These are phyloP conservation scores for Centrocercus urophasianus DNA, from an alignment of 2,113 vertebrate genomes.

Conservation along the genomic window DNA sequence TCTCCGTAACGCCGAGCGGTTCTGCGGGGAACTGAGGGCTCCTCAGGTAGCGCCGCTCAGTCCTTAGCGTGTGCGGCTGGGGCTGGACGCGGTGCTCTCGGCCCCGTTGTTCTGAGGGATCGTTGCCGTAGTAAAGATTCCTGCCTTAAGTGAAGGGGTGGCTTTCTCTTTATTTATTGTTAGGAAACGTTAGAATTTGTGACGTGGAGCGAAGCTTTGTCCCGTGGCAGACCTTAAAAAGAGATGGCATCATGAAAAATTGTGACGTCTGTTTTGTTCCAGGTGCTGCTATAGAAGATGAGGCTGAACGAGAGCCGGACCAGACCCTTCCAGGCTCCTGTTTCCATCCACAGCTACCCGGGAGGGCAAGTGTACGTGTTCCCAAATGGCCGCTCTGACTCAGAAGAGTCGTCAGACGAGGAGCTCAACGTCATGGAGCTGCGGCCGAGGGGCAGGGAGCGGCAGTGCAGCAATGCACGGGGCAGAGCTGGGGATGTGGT, in stretches of 20 bases:
- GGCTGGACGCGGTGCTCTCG: no score
- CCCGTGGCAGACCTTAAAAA: background rate
- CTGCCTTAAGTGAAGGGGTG: no score
- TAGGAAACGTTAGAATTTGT: background rate
- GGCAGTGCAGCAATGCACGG: slow-evolving; percentile 5
- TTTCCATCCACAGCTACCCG: slow-evolving; percentile 80
- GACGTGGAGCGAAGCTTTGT: no score
- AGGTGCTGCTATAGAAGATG: slow-evolving; percentile 77
- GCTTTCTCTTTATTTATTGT: no score
- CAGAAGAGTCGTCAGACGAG: slow-evolving; percentile 82
- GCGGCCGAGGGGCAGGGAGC: slow-evolving; percentile 75
- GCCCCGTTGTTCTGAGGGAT: no score
- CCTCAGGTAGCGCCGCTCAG: no score
- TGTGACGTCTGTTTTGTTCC: background rate
- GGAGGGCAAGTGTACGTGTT: slow-evolving; percentile 90
- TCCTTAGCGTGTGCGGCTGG: no score
- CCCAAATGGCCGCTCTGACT: slow-evolving; percentile 67
- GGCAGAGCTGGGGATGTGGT: slow-evolving; percentile 69
- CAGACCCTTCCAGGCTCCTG: slow-evolving; percentile 87
- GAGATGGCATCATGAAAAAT: no score
- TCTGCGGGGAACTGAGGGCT: no score
- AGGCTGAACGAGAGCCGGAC: slow-evolving; percentile 79
- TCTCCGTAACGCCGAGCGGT: no score
- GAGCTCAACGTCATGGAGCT: slow-evolving; percentile 80
- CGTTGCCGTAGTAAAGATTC: no score